These are phyloP conservation scores for Ophion obscuratus DNA, from an alignment of 2,888 invertebrate species.

Conservation along the genomic window DNA sequence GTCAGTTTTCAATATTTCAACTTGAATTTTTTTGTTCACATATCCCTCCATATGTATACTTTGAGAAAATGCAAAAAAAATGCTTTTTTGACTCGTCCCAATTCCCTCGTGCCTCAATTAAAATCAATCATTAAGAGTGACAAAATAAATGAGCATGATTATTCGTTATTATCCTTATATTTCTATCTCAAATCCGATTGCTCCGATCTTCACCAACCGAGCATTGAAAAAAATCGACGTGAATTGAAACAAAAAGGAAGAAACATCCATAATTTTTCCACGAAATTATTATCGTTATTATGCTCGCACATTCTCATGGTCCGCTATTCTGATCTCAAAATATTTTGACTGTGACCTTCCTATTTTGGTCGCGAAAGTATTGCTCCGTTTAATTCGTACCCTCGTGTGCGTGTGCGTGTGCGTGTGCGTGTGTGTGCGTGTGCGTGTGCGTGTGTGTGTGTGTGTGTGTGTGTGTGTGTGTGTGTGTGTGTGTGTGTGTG, in stretches of 20 bases:
- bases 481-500: background rate
- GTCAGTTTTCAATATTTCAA: no score
- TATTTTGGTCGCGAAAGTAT: conserved; percentile 42
- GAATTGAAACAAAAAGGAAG: no score
- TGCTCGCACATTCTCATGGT: background rate
- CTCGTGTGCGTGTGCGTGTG: background rate
- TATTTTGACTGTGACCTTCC: conserved; percentile 29
- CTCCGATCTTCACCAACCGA: no score
- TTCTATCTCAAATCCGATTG: no score
- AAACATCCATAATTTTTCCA: background rate
- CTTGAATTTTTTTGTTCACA: no score
- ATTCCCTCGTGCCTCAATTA: no score
- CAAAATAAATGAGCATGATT: background rate
- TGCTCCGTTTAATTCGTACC: conserved; percentile 10
- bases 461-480: background rate
- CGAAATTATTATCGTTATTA: conserved; percentile 1
- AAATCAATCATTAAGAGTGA: background rate
- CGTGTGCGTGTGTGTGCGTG: background rate
- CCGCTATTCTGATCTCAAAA: conserved; percentile 12
- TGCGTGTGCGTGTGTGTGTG: background rate
- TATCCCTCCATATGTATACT: no score
- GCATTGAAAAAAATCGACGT: no score
- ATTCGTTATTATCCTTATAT: background rate
- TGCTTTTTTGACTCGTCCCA: no score
- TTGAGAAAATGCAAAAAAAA: no score